Evolutionary conservation across 92 coral and sea anemone genomes (phyloP), one percentile per base, ranked within the genome.

Genomic region (Epizoanthus rinbou): DNA sequence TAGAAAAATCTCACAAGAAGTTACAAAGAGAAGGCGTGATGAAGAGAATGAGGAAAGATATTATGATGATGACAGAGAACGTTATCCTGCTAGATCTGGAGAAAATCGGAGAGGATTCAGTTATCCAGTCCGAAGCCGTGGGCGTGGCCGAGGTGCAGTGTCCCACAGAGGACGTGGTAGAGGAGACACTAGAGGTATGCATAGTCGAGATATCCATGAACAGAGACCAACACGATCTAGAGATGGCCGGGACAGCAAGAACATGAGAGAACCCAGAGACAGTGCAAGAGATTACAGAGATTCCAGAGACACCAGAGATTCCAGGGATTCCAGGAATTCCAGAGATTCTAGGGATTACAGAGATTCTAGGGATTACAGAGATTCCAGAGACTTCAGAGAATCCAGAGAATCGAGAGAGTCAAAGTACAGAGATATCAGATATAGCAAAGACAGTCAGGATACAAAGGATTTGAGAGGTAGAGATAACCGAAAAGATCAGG

Each of bases 101-200:
- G 94, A 80, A 43, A 73, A 85, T 69, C 94, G 86, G 57, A 90
- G 90, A 74, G 81, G 98, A 52, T 75, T 80, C 50, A 86, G 90
- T 39, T 84, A 84, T 22, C 84, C 84, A 53, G 85, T 85, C 14
- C 88, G 92, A 73, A 94, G 97, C 64, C 90, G 90, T 84, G 93
- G 98, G 22, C 98, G 98, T 84, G 98, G 98, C 17, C 39, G 71
- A 43, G 86, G 80, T 50, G 80, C 73, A 22, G 58, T 80, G 56
- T 84, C 93, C 25, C 93, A 94, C n/a, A 90, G 98, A 69, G 72
- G 69, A 3, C 89, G 87, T 57, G 87, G 80, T 18, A 80, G 89
- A 80, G 78, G 81, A 57, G 84, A 74, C 24, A 86, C 79, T 1
- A 72, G 86, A 52, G 85, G 86, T 75, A 64, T 63, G 25, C 88